Evolutionary conservation across 53 echinoderm and acorn worm species (phyloP).

Genomic region (Temnopleurus reevesii): DNA sequence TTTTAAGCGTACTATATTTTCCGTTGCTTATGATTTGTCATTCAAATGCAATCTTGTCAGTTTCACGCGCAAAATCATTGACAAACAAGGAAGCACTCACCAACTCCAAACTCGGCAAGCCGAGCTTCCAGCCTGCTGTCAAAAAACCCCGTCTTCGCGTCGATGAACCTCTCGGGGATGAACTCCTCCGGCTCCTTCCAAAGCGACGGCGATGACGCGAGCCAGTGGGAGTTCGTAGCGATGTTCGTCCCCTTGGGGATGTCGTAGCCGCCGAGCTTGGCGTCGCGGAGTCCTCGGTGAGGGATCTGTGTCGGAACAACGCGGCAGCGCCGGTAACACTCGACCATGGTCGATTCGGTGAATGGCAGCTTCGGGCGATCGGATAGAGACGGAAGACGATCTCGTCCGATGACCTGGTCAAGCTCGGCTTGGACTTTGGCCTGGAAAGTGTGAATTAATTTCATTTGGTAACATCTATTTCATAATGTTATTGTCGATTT

Average conservation of each 20-base stretch:
- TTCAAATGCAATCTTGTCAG: too few relatives aligned
- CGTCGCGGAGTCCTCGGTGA: constrained; percentile 6
- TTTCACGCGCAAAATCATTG: too few relatives aligned
- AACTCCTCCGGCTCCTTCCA: constrained; percentile 8
- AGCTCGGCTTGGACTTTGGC: constrained; percentile 34
- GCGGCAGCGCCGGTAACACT: neutral
- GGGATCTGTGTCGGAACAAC: neutral
- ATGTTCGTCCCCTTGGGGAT: constrained; percentile 38
- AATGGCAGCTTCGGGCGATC: neutral
- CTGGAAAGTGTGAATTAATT: too few relatives aligned
- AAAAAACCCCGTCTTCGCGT: neutral
- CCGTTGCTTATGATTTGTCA: too few relatives aligned
- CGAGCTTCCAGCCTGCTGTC: neutral
- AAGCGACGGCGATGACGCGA: neutral
- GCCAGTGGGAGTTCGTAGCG: neutral
- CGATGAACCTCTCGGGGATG: constrained; percentile 20
- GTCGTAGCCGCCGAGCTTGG: constrained; percentile 14
- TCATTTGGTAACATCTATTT: too few relatives aligned
- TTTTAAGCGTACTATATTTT: too few relatives aligned
- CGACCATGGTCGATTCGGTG: constrained; percentile 10
- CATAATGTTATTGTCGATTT: too few relatives aligned
- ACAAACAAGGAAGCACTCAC: neutral
- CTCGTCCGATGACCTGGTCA: constrained; percentile 8
- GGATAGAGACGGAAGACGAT: constrained; percentile 3
- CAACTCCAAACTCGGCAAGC: constrained; percentile 21